Conservation (phyloP, 53 echinoderm and acorn worm species). For the Holothuria scabra region DNA sequence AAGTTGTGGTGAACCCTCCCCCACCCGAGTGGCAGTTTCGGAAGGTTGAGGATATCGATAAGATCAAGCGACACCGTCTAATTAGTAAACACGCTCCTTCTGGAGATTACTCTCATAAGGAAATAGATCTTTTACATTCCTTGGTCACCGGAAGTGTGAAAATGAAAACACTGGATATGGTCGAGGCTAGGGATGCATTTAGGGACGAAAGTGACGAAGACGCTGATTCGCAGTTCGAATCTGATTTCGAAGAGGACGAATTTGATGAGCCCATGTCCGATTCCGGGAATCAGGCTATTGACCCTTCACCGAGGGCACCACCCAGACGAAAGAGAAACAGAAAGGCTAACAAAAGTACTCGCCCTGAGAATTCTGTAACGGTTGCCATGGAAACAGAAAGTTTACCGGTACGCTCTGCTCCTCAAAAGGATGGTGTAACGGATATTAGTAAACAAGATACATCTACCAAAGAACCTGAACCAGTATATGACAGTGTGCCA, state of each 20-base stretch:
- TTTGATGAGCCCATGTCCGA: conserved; percentile 43
- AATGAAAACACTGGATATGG: neutral
- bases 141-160: conserved; percentile 24
- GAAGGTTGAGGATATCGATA: conserved; percentile 64
- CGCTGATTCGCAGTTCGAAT: conserved; percentile 41
- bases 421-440: too few relatives aligned
- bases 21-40: conserved; percentile 85
- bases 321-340: conserved; percentile 22
- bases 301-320: conserved; percentile 18
- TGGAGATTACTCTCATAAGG: conserved; percentile 30
- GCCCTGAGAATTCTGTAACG: neutral
- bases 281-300: conserved; percentile 26
- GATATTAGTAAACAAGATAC: too few relatives aligned
- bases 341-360: neutral
- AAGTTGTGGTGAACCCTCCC: conserved; percentile 85
- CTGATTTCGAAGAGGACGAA: conserved; percentile 46
- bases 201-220: conserved; percentile 5
- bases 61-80: conserved; percentile 18
- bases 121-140: conserved; percentile 30
- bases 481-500: too few relatives aligned
- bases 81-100: neutral
- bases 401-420: too few relatives aligned
- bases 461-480: too few relatives aligned
- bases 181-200: too few relatives aligned
- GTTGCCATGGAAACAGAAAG: neutral